Evolutionary conservation across 2,113 vertebrate genomes (phyloP), one percentile per base, ranked within the genome.

Genomic region (Mastomys coucha): DNA sequence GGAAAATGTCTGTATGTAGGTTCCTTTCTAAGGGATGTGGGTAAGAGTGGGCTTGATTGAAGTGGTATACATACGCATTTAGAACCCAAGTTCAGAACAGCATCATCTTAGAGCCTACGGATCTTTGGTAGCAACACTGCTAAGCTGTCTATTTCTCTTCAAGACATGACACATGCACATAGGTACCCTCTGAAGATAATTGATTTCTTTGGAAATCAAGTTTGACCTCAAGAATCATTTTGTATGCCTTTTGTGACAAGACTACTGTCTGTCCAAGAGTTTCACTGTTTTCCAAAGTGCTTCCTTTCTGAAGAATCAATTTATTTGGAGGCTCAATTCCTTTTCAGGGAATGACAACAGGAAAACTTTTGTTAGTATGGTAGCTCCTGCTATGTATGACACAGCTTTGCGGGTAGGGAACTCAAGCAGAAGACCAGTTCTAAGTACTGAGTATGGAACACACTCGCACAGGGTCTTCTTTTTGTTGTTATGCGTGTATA

Each of bases 1-100:
- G 42, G 58, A 94, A 97, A 97, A 97, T 75, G 24, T 98, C 72
- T 97, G 1, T 60, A 56, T 17, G 0, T 88, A 88, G 73, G n/a
- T 95, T 16, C 12, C 24, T 98, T 95, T 49, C 86, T 97, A 85
- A 89, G 26, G 12, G 24, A 39, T 94, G 24, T 96, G 60, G 91
- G 85, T n/a, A 91, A 91, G 39, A 13, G 4, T 93, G 88, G 76
- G 33, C 51, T 67, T 77, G 89, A 88, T 13, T 95, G 88, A 91
- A 24, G 3, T 5, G 14, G 11, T 70, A 12, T 20, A 56, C 33
- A 31, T 69, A 85, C 20, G 24, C 53, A n/a, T 93, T 49, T 92
- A 90, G 69, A 97, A n/a, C 75, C 45, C 93, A 70, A 85, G 92
- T 49, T 92, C 86, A 49, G 45, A 91, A 49, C 22, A 85, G 16